phyloP scores from a whole-genome alignment of 2,113 vertebrate species.

The Petaurus breviceps region DNA sequence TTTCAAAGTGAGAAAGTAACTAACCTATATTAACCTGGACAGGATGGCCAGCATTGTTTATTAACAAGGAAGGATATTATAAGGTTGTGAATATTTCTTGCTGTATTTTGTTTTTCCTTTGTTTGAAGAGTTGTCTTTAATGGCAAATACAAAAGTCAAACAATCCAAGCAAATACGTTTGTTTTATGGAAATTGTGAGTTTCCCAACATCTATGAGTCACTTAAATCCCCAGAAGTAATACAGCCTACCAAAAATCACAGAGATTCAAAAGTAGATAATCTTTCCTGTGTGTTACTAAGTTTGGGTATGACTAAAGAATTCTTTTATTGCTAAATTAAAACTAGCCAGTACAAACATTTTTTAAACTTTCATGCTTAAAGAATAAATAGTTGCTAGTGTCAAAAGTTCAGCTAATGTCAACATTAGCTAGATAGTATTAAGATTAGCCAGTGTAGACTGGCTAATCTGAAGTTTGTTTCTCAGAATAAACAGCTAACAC shows the following conservation, averaged over 20 bases:
- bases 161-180: conserved; percentile 70
- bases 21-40: conserved; percentile 61
- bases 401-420: conserved; percentile 50
- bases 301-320: conserved; percentile 74
- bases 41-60: conserved; percentile 71
- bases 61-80: conserved; percentile 68
- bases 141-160: conserved; percentile 81
- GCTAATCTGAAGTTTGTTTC: neutral
- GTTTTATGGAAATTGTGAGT: conserved; percentile 78
- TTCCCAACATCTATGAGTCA: conserved; percentile 79
- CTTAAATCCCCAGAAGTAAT: conserved; percentile 74
- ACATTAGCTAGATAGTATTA: conserved; percentile 9
- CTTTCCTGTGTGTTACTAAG: conserved; percentile 69
- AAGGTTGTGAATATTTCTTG: neutral
- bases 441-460: conserved; percentile 10
- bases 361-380: conserved; percentile 47
- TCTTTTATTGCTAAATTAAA: conserved; percentile 66
- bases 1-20: conserved; percentile 76
- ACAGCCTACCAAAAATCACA: conserved; percentile 64
- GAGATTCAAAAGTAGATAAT: conserved; percentile 70
- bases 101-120: neutral
- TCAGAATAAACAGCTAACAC: neutral
- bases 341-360: conserved; percentile 64
- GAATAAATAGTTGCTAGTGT: conserved; percentile 45
- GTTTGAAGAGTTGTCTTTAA: too few species aligned